These are phyloP conservation scores for Drosophila pectinifera DNA, from an alignment of 1,140 invertebrate species.

Conservation along the genomic window DNA sequence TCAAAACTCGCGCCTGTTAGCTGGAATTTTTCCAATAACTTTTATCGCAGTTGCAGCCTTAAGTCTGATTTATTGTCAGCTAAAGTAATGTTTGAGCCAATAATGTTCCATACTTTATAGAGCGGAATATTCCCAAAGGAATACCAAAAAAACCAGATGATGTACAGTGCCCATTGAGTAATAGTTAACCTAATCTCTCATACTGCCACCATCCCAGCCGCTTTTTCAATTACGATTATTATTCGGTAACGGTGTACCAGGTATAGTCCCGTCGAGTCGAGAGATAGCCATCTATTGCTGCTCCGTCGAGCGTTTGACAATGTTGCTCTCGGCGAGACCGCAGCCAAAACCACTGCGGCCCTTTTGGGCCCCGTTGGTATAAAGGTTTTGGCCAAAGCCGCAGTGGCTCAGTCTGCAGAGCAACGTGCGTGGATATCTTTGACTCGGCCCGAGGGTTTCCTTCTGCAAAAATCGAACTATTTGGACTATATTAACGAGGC, in stretches of 20 bases:
- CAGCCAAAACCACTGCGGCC: slow-evolving; percentile 19
- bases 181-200: neutral
- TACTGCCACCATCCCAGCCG: slow-evolving; percentile 1
- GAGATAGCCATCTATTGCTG: slow-evolving; percentile 43
- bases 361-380: slow-evolving; percentile 50
- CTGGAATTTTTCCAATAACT: slow-evolving; percentile 4
- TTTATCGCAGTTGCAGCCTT: slow-evolving; percentile 1
- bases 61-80: neutral
- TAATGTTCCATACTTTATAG: neutral
- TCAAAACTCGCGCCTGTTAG: neutral
- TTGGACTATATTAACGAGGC: slow-evolving; percentile 7
- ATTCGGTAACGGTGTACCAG: slow-evolving; percentile 25
- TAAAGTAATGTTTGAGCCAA: neutral
- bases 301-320: slow-evolving; percentile 52
- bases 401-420: slow-evolving; percentile 61
- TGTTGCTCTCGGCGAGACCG: slow-evolving; percentile 29
- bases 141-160: neutral
- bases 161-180: too few relatives aligned
- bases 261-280: slow-evolving; percentile 28
- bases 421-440: slow-evolving; percentile 57
- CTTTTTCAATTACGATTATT: slow-evolving; percentile 18
- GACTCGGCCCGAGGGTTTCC: slow-evolving; percentile 19
- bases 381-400: slow-evolving; percentile 55
- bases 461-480: neutral
- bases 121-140: neutral